Evolutionary conservation across 2,888 invertebrate genomes (phyloP).

Genomic region (Drosophila setosimentum): DNA sequence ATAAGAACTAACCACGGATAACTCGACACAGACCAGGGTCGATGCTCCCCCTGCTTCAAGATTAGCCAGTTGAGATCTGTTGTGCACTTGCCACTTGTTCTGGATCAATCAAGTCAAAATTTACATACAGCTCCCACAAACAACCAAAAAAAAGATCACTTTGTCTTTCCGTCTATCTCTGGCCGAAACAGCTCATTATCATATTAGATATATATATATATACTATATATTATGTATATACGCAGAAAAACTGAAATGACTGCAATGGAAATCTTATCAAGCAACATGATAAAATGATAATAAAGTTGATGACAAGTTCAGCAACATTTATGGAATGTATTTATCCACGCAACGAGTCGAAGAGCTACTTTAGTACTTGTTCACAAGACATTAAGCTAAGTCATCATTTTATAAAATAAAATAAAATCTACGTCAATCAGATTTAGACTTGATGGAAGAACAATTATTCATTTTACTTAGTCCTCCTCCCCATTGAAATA

Average conservation of each 20-base stretch:
- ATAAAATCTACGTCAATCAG: neutral
- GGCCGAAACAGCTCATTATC: slow-evolving; percentile 66
- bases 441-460: neutral
- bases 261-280: slow-evolving; percentile 40
- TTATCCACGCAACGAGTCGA: slow-evolving; percentile 6
- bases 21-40: slow-evolving; percentile 51
- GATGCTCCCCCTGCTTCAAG: slow-evolving; percentile 41
- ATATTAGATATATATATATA: too few species aligned
- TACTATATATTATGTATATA: too few species aligned
- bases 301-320: slow-evolving; percentile 8
- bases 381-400: neutral
- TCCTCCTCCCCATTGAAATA: neutral
- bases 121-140: slow-evolving; percentile 63
- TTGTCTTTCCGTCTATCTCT: neutral
- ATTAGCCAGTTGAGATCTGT: slow-evolving; percentile 19
- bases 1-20: slow-evolving; percentile 47
- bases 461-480: neutral
- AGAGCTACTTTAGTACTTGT: neutral
- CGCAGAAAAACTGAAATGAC: slow-evolving; percentile 20
- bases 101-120: slow-evolving; percentile 53
- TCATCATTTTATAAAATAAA: neutral
- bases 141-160: neutral
- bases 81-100: slow-evolving; percentile 26
- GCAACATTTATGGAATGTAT: slow-evolving; percentile 20
- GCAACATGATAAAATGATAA: slow-evolving; percentile 19